Evolutionary conservation across 1,140 invertebrate genomes (phyloP), one percentile per base, ranked within the genome.

Genomic region (Hyphantria cunea): DNA sequence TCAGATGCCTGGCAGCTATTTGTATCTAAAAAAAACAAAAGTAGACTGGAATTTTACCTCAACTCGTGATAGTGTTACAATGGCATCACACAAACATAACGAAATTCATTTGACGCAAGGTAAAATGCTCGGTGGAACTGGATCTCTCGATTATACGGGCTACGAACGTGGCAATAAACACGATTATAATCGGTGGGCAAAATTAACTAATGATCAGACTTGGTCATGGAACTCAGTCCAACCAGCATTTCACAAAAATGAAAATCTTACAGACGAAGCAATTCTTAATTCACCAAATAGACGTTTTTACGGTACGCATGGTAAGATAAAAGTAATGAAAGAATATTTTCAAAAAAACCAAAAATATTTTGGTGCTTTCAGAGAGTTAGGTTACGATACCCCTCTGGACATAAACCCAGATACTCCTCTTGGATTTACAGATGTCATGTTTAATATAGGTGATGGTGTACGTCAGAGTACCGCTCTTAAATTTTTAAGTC

Each of bases 401-500:
- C 25, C 31, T 8, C 41, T 42, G 25, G 52, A 54, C 32, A 54
- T 54, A 17, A 54, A 54, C 39, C 39, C 37, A 42, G 32, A 44
- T 1, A 44, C 42, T 15, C 15, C 41, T 10, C 2, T 54, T 2
- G 52, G 52, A 15, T 32, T 54, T 12, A 15, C 41, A 3, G 31
- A 42, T 8, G 17, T 39, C 8, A 42, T 42, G 12, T 13, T 44
- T 1, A 44, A 39, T 45, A 32, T 54, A 0, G 41, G 52, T 33
- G 3, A n/a, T 0, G 8, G 6, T 0, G 32, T 5, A 0, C 17
- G 52, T 13, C 52, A 54, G 11, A 93, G 91, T 55, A 92, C 93
- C n/a, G 89, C 92, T 6, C 89, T 88, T 59, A 92, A 91, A 2
- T 94, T 93, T 73, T 67, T 95, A 5, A 72, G 82, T 32, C 91